Evolutionary conservation across 2,888 invertebrate species (phyloP), one percentile per base, ranked within the genome.

Genomic region (Muschampia plurimacula): DNA sequence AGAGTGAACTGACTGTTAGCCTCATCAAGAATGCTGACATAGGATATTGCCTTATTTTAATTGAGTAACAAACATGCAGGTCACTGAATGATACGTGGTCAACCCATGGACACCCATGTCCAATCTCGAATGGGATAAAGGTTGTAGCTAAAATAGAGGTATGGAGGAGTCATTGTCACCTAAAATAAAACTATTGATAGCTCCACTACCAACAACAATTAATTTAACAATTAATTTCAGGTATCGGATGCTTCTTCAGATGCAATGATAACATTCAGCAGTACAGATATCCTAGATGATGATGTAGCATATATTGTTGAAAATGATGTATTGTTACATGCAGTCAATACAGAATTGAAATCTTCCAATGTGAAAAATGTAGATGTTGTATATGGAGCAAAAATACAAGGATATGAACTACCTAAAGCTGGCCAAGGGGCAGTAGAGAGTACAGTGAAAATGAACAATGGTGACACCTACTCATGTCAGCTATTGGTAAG

Each of bases 211-310:
- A 22, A 39, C 41, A 41, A 5, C 1, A 41, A 7, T 9, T 7
- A 41, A 5, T 9, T 5, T 41, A 41, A 41, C 5, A 52, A 39
- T 57, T 73, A n/a, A 39, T 82, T 87, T 62, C 84, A 98, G 98
- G 97, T 99, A 28, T 99, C 99, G 98, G 99, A 99, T 89, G 97
- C 97, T 3, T 96, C 97, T 84, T 98, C 99, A 0, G 97, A 98
- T 88, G 97, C 98, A 0, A 93, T 97, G 81, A 98, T 99, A 76
- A 96, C 97, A 74, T 99, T 99, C 86, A 97, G 97, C 80, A 93
- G 92, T 77, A 95, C 97, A 74, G 96, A 97, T 13, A 95, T 96
- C 75, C 91, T 96, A 80, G 92, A 95, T 32, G 95, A 96, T 63
- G 96, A 97, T 85, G 95, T 99, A 1, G 98, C 99, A 0, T 98